A percentile compares a stretch with the other conserved stretches of the same genome.
phyloP scores from a whole-genome alignment of 2,888 invertebrate genomes.

The Blera fallax region DNA sequence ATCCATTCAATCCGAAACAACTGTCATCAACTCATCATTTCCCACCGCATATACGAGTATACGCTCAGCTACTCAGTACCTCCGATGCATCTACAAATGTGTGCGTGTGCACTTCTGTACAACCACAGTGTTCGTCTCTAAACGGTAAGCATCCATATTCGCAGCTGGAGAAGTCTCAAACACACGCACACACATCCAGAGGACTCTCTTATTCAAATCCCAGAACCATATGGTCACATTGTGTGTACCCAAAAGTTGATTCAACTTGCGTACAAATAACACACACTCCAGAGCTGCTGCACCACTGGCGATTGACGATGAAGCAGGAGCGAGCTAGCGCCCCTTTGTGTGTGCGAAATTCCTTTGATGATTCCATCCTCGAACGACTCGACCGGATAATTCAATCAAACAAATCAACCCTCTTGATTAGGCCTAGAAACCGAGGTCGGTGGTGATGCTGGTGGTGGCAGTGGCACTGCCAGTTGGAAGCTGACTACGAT shows the following conservation, averaged over 20 bases:
- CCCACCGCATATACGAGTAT: conserved; percentile 66
- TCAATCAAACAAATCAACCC: conserved; percentile 73
- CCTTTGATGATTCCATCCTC: conserved; percentile 68
- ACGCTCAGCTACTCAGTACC: conserved; percentile 23
- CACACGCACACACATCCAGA: conserved; percentile 22
- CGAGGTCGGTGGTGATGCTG: conserved; percentile 40
- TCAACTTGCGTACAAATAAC: conserved; percentile 67
- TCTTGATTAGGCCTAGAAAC: conserved; percentile 69
- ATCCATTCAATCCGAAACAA: conserved; percentile 71
- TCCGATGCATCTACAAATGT: conserved; percentile 11
- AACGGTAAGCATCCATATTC: neutral
- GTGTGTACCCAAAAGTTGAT: conserved; percentile 72
- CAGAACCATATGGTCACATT: conserved; percentile 70
- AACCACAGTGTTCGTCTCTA: conserved; percentile 1
- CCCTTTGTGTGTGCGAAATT: conserved; percentile 63
- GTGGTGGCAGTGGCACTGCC: neutral
- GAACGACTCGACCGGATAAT: conserved; percentile 71
- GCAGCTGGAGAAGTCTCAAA: too few relatives aligned
- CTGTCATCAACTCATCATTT: conserved; percentile 73
- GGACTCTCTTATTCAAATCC: conserved; percentile 67
- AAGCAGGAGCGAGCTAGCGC: conserved; percentile 12
- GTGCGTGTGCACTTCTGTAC: conserved; percentile 13
- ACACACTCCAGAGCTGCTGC: conserved; percentile 35
- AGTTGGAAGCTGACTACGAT: neutral
- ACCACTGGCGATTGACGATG: conserved; percentile 39